These are phyloP conservation scores for Dicranocentrus wangi DNA, from an alignment of 2,888 invertebrate genomes.

Conservation along the genomic window DNA sequence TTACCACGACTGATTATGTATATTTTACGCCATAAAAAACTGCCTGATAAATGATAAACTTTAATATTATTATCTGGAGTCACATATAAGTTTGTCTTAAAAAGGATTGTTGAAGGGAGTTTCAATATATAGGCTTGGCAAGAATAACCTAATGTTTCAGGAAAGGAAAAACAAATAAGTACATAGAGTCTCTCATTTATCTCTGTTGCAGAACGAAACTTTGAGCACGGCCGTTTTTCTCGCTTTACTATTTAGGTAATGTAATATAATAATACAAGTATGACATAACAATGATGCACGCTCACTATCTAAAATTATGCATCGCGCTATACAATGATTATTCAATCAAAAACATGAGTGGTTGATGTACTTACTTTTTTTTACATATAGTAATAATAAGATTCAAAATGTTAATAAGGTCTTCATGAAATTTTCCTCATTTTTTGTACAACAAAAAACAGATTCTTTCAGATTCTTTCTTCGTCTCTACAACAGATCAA, in stretches of 20 bases:
- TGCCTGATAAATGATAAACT: conserved; percentile 23
- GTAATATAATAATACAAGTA: conserved; percentile 5
- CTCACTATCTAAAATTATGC: conserved; percentile 9
- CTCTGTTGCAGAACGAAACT: conserved; percentile 45
- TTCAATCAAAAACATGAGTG: conserved; percentile 14
- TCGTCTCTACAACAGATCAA: conserved; percentile 62
- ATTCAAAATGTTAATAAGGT: conserved; percentile 52
- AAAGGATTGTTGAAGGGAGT: conserved; percentile 36
- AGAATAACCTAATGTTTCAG: conserved; percentile 25
- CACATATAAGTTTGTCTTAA: conserved; percentile 63
- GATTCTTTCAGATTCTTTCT: too few species aligned
- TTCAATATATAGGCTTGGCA: conserved; percentile 40
- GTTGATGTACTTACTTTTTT: conserved; percentile 20
- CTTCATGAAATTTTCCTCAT: conserved; percentile 59
- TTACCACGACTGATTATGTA: conserved; percentile 44
- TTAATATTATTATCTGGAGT: conserved; percentile 63
- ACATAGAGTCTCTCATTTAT: not conserved
- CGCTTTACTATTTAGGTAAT: conserved; percentile 4
- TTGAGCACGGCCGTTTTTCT: conserved; percentile 58
- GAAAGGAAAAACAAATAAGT: conserved; percentile 11
- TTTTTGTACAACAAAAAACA: conserved; percentile 59
- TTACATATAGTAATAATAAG: conserved; percentile 3
- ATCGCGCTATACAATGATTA: not conserved
- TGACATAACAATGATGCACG: not conserved
- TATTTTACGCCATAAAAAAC: conserved; percentile 39